phyloP scores from a whole-genome alignment of 2,113 vertebrate genomes.

The Lucifuga dentata region DNA sequence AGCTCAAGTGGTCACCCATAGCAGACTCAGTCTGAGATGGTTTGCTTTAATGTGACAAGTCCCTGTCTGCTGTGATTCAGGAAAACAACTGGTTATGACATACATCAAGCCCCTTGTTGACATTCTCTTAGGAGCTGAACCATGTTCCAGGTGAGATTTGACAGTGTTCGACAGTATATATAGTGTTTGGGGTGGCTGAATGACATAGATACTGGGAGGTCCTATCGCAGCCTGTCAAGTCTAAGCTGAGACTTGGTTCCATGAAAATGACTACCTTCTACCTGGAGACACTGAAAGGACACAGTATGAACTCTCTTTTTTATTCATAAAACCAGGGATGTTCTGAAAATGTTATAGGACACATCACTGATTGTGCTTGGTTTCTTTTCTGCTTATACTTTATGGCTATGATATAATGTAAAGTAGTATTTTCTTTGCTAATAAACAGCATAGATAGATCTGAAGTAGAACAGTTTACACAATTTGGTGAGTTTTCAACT shows the following conservation, averaged over 20 bases:
- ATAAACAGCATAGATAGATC: not conserved
- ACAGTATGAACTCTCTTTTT: too few species aligned
- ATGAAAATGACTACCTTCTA: constrained; percentile 5
- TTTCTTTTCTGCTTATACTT: not conserved
- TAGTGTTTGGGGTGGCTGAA: too few species aligned
- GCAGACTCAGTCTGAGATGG: not conserved
- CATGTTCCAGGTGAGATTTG: too few species aligned
- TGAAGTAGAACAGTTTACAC: not conserved
- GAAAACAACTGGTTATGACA: constrained; percentile 11
- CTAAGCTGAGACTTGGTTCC: not conserved
- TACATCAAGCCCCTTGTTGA: not conserved
- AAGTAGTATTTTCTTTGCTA: not conserved
- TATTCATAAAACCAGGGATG: constrained; percentile 8
- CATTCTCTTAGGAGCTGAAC: constrained; percentile 5
- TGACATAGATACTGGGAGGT: not conserved
- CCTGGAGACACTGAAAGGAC: not conserved
- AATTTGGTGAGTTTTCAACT: constrained; percentile 14
- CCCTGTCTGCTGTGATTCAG: too few species aligned
- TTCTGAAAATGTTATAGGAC: too few species aligned
- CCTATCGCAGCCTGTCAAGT: constrained; percentile 15
- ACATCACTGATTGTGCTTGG: not conserved
- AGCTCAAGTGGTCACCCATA: too few species aligned
- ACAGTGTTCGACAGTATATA: too few species aligned
- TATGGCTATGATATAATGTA: not conserved
- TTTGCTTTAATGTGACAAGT: not conserved